These are phyloP conservation scores for Drosophila rhopaloa DNA, from an alignment of 1,140 invertebrate species.

Conservation along the genomic window DNA sequence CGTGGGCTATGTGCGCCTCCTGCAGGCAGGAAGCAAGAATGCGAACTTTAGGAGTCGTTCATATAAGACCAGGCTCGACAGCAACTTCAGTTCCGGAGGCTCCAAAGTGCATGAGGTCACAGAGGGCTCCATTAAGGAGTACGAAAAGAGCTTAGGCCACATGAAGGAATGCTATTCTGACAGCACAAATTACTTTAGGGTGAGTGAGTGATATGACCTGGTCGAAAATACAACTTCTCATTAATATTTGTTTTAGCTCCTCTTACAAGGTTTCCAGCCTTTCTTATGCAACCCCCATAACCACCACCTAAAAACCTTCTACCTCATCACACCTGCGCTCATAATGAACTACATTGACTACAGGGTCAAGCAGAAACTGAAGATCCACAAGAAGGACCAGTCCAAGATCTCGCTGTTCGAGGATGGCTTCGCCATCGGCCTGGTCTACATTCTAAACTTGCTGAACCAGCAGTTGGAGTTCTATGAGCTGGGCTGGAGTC, in stretches of 20 bases:
- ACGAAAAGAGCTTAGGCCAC: conserved; percentile 82
- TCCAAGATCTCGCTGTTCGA: conserved; percentile 94
- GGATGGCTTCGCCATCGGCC: conserved; percentile 98
- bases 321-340: conserved; percentile 96
- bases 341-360: conserved; percentile 98
- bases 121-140: conserved; percentile 75
- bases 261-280: conserved; percentile 96
- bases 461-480: conserved; percentile 92
- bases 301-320: conserved; percentile 96
- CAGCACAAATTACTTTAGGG: conserved; percentile 97
- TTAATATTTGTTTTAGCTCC: conserved; percentile 86
- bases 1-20: conserved; percentile 97
- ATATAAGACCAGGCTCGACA: conserved; percentile 94
- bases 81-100: conserved; percentile 86
- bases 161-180: conserved; percentile 95
- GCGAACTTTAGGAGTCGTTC: conserved; percentile 95
- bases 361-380: conserved; percentile 96
- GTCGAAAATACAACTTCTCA: no score
- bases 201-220: conserved; percentile 50
- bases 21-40: conserved; percentile 96
- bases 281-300: conserved; percentile 95
- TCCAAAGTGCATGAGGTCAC: conserved; percentile 78
- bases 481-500: conserved; percentile 98
- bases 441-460: conserved; percentile 90
- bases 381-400: conserved; percentile 91